Conservation (phyloP, 1,140 invertebrate genomes). For the Drosophila pruinosa region DNA sequence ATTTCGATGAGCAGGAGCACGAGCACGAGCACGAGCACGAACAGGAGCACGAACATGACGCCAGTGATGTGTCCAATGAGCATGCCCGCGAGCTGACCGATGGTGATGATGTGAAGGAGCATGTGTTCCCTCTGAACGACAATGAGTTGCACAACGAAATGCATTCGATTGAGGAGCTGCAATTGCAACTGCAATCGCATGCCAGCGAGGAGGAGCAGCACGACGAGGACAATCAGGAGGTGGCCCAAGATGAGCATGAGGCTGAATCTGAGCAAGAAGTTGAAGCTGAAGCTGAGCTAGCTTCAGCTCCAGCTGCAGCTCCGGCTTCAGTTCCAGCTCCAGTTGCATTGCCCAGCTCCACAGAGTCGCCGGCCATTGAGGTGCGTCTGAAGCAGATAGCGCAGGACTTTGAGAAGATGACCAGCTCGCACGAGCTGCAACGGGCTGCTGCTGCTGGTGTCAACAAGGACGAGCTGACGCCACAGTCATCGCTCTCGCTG, state of each 20-base stretch:
- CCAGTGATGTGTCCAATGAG: conserved; percentile 33
- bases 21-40: conserved; percentile 54
- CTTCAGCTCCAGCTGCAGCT: background rate
- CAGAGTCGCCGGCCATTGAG: conserved; percentile 76
- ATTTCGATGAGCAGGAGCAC: conserved; percentile 60
- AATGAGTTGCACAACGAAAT: conserved; percentile 69
- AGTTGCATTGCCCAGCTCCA: conserved; percentile 53
- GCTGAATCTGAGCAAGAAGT: conserved; percentile 28
- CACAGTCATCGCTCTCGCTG: conserved; percentile 77
- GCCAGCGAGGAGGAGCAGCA: conserved; percentile 35
- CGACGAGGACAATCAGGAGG: conserved; percentile 42
- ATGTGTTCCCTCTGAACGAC: conserved; percentile 70
- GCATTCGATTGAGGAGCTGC: conserved; percentile 71
- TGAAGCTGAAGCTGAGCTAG: conserved; percentile 20
- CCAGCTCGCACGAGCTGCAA: conserved; percentile 65
- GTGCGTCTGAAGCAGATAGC: conserved; percentile 81
- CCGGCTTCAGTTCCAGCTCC: conserved; percentile 47
- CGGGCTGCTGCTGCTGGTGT: conserved; percentile 12
- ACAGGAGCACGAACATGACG: conserved; percentile 52
- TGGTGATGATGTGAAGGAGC: conserved; percentile 61
- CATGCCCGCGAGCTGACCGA: conserved; percentile 44
- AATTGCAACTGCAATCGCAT: conserved; percentile 60
- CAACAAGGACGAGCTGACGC: conserved; percentile 68
- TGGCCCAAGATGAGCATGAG: conserved; percentile 56
- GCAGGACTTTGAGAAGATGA: conserved; percentile 79